Evolutionary conservation across 2,888 invertebrate genomes (phyloP).

Genomic region (Scaptomyza tumidula): DNA sequence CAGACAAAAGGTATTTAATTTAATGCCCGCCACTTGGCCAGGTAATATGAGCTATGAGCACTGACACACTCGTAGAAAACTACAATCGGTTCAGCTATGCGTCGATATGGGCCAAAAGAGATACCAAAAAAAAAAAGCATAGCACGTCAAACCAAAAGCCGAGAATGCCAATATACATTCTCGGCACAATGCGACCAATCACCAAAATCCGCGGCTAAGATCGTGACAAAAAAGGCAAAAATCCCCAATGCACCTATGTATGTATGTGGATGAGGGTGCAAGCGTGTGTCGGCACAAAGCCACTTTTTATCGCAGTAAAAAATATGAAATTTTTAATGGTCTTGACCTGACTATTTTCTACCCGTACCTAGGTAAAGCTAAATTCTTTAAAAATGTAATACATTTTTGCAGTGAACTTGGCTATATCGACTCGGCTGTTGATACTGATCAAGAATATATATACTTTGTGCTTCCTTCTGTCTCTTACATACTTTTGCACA

Average conservation of each 20-base stretch:
- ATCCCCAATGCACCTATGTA: slow-evolving; percentile 6
- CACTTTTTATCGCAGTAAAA: slow-evolving; percentile 31
- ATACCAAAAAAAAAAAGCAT: not conserved
- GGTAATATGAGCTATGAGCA: slow-evolving; percentile 68
- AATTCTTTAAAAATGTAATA: too few species aligned
- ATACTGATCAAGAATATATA: too few species aligned
- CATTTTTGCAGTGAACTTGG: too few species aligned
- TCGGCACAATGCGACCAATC: slow-evolving; percentile 50
- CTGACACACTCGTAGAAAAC: slow-evolving; percentile 35
- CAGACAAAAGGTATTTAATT: slow-evolving; percentile 77
- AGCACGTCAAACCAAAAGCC: slow-evolving; percentile 39
- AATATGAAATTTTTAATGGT: not conserved
- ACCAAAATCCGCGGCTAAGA: slow-evolving; percentile 57
- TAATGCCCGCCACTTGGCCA: slow-evolving; percentile 68
- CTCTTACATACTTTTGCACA: too few species aligned
- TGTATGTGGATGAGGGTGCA: slow-evolving; percentile 2
- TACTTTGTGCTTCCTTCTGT: too few species aligned
- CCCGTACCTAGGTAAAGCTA: not conserved
- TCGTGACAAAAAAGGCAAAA: slow-evolving; percentile 71
- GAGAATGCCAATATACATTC: slow-evolving; percentile 64
- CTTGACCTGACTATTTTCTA: not conserved
- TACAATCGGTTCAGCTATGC: not conserved
- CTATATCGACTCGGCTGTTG: too few species aligned
- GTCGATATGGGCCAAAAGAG: too few species aligned
- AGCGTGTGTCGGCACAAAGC: slow-evolving; percentile 14